Percentiles rank a stretch among this genome's conserved stretches.
Evolutionary conservation across 2,888 invertebrate species (phyloP).

Genomic region (Heliconius erato): DNA sequence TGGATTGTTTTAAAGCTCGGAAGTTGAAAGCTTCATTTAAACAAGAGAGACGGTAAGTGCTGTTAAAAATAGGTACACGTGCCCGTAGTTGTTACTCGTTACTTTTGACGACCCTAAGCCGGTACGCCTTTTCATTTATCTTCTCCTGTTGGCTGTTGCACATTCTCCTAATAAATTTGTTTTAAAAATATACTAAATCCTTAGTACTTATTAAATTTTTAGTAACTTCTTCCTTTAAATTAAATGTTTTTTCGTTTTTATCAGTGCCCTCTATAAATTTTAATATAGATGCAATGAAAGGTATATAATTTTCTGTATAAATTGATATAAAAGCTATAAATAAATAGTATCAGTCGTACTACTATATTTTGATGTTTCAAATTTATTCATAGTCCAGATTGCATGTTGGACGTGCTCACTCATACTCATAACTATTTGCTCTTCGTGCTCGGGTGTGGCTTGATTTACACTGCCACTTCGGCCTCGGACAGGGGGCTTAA

Average conservation of each 20-base stretch:
- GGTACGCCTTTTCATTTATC: conserved; percentile 64
- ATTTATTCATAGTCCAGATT: conserved; percentile 71
- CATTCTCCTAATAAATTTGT: conserved; percentile 41
- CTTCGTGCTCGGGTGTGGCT: conserved; percentile 77
- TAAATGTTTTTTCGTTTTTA: neutral
- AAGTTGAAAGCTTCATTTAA: conserved; percentile 56
- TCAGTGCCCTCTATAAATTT: neutral
- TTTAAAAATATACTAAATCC: neutral
- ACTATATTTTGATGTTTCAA: conserved; percentile 73
- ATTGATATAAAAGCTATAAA: conserved; percentile 58
- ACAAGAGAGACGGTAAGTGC: conserved; percentile 51
- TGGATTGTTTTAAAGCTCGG: conserved; percentile 54
- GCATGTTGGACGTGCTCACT: conserved; percentile 73
- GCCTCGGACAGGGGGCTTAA: conserved; percentile 74
- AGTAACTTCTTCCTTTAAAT: neutral
- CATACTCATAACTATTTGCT: conserved; percentile 72
- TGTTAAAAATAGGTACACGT: conserved; percentile 73
- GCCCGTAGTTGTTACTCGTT: conserved; percentile 55
- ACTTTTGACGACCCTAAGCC: conserved; percentile 58
- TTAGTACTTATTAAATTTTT: neutral
- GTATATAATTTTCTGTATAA: neutral
- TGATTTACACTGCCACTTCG: conserved; percentile 76
- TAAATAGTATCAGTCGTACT: conserved; percentile 34
- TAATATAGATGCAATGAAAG: too few relatives aligned
- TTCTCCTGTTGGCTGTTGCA: conserved; percentile 44